phyloP scores from a whole-genome alignment of 2,888 invertebrate genomes.

The Caenorhabditis afra region DNA sequence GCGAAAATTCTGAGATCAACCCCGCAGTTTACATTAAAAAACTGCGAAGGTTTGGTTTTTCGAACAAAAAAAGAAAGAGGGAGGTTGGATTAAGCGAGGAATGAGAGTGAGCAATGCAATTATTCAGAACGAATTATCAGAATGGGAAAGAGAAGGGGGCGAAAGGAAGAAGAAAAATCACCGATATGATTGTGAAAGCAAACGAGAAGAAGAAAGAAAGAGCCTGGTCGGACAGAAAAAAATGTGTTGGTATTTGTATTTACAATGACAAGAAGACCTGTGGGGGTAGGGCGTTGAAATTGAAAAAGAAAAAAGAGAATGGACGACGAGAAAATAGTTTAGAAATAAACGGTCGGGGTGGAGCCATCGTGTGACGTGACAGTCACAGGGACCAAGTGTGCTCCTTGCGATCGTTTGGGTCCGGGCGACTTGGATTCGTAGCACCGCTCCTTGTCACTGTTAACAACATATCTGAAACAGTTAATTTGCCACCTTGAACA shows the following conservation, averaged over 20 bases:
- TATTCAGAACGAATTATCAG: slow-evolving; percentile 2
- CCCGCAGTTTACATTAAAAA: slow-evolving; percentile 42
- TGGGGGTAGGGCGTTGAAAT: slow-evolving; percentile 36
- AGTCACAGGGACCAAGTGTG: slow-evolving; percentile 73
- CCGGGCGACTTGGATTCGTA: slow-evolving; percentile 68
- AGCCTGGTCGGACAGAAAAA: background rate
- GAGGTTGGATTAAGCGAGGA: background rate
- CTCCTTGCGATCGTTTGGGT: slow-evolving; percentile 68
- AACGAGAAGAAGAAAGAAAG: slow-evolving; percentile 12
- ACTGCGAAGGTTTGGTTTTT: slow-evolving; percentile 37
- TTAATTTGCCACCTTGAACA: too few species aligned
- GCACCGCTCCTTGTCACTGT: slow-evolving; percentile 60
- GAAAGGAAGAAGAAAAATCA: slow-evolving; percentile 25
- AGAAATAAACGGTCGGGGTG: slow-evolving; percentile 73
- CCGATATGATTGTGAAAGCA: slow-evolving; percentile 51
- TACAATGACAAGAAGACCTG: slow-evolving; percentile 18
- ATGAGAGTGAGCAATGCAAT: slow-evolving; percentile 56
- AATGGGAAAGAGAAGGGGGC: background rate
- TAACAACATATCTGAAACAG: slow-evolving; percentile 61
- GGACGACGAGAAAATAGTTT: slow-evolving; percentile 26
- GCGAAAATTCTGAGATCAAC: slow-evolving; percentile 57
- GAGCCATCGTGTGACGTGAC: slow-evolving; percentile 71
- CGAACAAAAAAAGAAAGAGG: slow-evolving; percentile 9
- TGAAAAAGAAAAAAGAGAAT: background rate
- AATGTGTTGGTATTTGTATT: too few species aligned